These are phyloP conservation scores for Gouania willdenowi DNA, from an alignment of 2,797 vertebrate genomes.

Conservation along the genomic window DNA sequence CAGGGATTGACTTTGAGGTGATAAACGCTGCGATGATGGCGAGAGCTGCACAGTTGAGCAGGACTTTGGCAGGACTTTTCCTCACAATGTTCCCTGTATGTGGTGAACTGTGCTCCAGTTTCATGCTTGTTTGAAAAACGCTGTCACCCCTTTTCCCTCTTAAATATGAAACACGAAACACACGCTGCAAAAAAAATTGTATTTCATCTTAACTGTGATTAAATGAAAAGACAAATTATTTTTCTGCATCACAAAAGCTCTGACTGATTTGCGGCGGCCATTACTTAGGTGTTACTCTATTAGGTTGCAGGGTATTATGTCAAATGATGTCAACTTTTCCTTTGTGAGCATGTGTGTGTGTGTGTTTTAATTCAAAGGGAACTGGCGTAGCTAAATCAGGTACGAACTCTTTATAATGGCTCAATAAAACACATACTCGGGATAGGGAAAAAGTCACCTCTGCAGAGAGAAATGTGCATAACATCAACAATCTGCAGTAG, in stretches of 20 bases:
- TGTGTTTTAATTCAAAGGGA: conserved; percentile 59
- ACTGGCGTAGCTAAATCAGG: conserved; percentile 63
- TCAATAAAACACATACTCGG: conserved; percentile 47
- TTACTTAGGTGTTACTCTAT: conserved; percentile 66
- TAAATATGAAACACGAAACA: conserved; percentile 74
- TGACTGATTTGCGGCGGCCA: conserved; percentile 68
- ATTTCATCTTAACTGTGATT: conserved; percentile 60
- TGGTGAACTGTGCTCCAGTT: conserved; percentile 57
- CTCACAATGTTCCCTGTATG: conserved; percentile 47
- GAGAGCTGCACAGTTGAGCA: conserved; percentile 30
- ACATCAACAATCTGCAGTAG: conserved; percentile 67
- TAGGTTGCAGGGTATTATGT: conserved; percentile 64
- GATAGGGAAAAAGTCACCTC: conserved; percentile 36
- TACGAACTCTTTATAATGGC: conserved; percentile 58
- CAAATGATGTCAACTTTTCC: conserved; percentile 73
- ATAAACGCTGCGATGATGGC: conserved; percentile 59
- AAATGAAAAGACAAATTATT: conserved; percentile 68
- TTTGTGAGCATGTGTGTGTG: conserved; percentile 36
- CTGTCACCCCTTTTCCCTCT: conserved; percentile 74
- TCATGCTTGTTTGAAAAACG: conserved; percentile 70
- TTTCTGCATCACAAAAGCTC: conserved; percentile 55
- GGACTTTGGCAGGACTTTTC: conserved; percentile 43
- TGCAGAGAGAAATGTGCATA: conserved; percentile 70
- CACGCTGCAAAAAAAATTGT: conserved; percentile 47
- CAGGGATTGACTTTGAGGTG: conserved; percentile 30